A percentile compares a stretch with the other conserved stretches of the same genome.
Evolutionary conservation across 2,113 vertebrate species (phyloP).

Genomic region (Henicopernis longicauda): DNA sequence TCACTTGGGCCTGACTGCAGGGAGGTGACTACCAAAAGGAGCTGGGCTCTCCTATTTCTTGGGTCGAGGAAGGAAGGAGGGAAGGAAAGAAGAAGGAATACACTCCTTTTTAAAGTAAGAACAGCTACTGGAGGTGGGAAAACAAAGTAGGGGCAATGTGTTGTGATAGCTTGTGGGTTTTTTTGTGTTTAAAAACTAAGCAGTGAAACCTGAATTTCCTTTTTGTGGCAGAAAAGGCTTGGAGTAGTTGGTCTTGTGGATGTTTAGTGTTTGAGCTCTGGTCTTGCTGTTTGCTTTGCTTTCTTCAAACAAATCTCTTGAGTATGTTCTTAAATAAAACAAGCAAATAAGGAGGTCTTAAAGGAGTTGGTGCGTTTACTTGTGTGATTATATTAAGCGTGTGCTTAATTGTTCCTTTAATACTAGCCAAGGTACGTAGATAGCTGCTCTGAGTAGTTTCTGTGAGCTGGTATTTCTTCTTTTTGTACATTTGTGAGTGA

Average conservation of each 20-base stretch:
- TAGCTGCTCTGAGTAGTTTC: background rate
- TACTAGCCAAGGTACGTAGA: background rate
- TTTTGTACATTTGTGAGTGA: fast-evolving
- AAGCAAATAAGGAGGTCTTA: background rate
- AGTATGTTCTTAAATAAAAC: background rate
- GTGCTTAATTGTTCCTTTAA: background rate
- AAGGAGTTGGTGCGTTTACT: background rate
- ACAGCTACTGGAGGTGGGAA: fast-evolving
- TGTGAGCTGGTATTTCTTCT: background rate
- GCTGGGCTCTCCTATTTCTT: fast-evolving
- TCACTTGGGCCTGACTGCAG: background rate
- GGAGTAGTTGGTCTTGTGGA: background rate
- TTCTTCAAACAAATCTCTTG: background rate
- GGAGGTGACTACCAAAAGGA: background rate
- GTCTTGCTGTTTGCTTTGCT: background rate
- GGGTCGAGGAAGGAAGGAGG: fast-evolving
- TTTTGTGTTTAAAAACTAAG: background rate
- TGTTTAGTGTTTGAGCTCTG: background rate
- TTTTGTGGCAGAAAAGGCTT: background rate
- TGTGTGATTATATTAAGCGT: background rate
- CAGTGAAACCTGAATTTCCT: background rate
- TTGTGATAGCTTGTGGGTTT: fast-evolving
- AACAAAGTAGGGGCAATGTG: fast-evolving
- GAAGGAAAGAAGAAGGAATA: background rate
- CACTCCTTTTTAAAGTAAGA: fast-evolving